A percentile compares a stretch with the other conserved stretches of the same genome.
phyloP scores from a whole-genome alignment of 2,888 invertebrate genomes.

The Endotricha flammealis region DNA sequence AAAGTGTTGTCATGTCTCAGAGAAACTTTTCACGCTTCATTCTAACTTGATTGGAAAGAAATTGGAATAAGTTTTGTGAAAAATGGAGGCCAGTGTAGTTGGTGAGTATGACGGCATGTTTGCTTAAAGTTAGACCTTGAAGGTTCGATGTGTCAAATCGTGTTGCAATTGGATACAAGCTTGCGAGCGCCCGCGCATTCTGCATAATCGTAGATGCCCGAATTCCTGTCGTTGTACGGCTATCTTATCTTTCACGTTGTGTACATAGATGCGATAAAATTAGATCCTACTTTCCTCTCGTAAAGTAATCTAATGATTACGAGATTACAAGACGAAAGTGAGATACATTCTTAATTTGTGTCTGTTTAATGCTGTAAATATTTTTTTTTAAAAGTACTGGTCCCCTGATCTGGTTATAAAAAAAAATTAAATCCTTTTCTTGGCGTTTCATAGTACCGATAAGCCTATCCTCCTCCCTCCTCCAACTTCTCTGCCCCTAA shows the following conservation, averaged over 20 bases:
- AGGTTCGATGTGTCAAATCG: neutral
- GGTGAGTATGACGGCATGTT: conserved; percentile 43
- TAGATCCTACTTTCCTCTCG: conserved; percentile 30
- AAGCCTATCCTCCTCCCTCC: too few species aligned
- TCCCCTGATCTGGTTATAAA: too few species aligned
- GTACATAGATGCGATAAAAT: conserved; percentile 41
- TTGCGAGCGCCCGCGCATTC: neutral
- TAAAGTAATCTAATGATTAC: conserved; percentile 28
- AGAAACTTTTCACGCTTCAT: conserved; percentile 48
- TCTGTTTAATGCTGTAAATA: too few species aligned
- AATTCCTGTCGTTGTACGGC: conserved; percentile 12
- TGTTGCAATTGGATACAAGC: neutral
- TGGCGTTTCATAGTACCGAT: too few species aligned
- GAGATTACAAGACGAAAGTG: too few species aligned
- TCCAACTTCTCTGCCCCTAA: too few species aligned
- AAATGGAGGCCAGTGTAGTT: conserved; percentile 59
- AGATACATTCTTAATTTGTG: too few species aligned
- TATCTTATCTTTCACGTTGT: conserved; percentile 54
- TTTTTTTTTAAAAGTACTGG: too few species aligned
- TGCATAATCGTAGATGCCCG: conserved; percentile 17
- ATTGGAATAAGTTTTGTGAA: conserved; percentile 21
- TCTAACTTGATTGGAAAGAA: conserved; percentile 42
- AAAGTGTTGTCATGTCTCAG: conserved; percentile 62
- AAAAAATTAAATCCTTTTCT: too few species aligned
- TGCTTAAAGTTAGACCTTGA: conserved; percentile 6